Evolutionary conservation across 1,140 invertebrate genomes (phyloP), one percentile per base, ranked within the genome.

Genomic region (Sycophaga agraensis): DNA sequence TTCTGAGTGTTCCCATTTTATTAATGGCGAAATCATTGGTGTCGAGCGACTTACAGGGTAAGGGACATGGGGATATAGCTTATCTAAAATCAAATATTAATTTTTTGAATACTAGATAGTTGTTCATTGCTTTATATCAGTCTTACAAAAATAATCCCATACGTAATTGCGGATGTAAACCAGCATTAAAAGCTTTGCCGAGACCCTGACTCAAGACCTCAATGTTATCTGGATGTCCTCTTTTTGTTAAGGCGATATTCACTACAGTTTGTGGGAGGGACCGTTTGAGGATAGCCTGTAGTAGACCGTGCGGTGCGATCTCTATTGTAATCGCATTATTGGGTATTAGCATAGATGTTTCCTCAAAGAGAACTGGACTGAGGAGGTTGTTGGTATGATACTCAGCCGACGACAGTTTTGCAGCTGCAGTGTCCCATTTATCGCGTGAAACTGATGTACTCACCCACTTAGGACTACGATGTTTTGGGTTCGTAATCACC

Each of bases 301-400:
- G 73, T 4, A 89, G 77, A 56, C 90, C 88, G 67, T 96, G 93
- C 0, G 94, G 93, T 0, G 92, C 92, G 17, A 96, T 89, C 75
- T 91, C 89, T 68, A 91, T 90, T 0, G 88, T 85, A 50, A 96
- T 81, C 0, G 93, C 89, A 74, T 95, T 89, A 40, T 82, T 79
- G 0, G 92, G 93, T 22, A 97, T 87, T 48, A 90, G 80, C 9
- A 83, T 80, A 1, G 91, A 79, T 0, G 89, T 89, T 76, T 96
- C 92, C 70, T 95, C 89, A 70, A 97, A 97, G 1, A 94, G 78
- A 0, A 97, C 94, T 17, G 91, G 87, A 66, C 79, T 88, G 40
- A 95, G 76, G 6, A 97, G 79, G 76, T 97, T 98, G 73, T 97
- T 96, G 0, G 94, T 94, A 71, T 95, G 92, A 73, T 98, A 98